These are phyloP conservation scores for Leptoclinus maculatus DNA, from an alignment of 2,797 vertebrate species.

Conservation along the genomic window DNA sequence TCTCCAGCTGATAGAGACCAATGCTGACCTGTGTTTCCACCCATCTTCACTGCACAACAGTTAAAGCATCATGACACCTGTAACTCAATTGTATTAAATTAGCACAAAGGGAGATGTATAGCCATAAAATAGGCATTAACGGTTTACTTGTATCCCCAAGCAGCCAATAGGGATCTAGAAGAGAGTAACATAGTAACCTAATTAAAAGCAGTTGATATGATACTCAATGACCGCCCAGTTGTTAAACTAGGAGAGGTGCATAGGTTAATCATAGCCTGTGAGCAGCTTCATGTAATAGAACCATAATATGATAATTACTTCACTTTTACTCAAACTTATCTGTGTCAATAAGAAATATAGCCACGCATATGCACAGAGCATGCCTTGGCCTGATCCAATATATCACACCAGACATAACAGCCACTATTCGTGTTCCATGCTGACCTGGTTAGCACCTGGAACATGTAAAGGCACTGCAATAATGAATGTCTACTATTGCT, in stretches of 20 bases:
- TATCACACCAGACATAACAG: slow-evolving; percentile 59
- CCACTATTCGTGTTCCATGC: slow-evolving; percentile 26
- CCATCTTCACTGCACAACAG: slow-evolving; percentile 11
- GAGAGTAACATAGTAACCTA: slow-evolving; percentile 82
- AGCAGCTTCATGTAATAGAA: slow-evolving; percentile 80
- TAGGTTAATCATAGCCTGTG: slow-evolving; percentile 88
- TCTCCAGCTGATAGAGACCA: slow-evolving; percentile 12
- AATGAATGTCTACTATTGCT: slow-evolving; percentile 53
- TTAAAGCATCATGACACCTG: slow-evolving; percentile 50
- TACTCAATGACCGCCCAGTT: slow-evolving; percentile 78
- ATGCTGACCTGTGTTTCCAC: slow-evolving; percentile 36
- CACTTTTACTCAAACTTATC: slow-evolving; percentile 81
- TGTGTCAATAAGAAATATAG: slow-evolving; percentile 82
- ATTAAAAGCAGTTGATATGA: slow-evolving; percentile 82
- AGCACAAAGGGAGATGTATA: slow-evolving; percentile 64
- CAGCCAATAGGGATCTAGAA: slow-evolving; percentile 67
- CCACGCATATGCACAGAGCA: slow-evolving; percentile 27
- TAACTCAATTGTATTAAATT: slow-evolving; percentile 71
- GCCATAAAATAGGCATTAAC: slow-evolving; percentile 62
- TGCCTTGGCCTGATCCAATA: slow-evolving; percentile 50
- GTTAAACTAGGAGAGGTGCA: slow-evolving; percentile 80
- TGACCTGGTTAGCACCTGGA: slow-evolving; percentile 38
- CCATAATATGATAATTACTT: slow-evolving; percentile 81
- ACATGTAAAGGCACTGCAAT: slow-evolving; percentile 42
- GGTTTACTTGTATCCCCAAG: slow-evolving; percentile 70